Evolutionary conservation across 2,888 invertebrate species (phyloP).

Genomic region (Cheilosia vulpina): DNA sequence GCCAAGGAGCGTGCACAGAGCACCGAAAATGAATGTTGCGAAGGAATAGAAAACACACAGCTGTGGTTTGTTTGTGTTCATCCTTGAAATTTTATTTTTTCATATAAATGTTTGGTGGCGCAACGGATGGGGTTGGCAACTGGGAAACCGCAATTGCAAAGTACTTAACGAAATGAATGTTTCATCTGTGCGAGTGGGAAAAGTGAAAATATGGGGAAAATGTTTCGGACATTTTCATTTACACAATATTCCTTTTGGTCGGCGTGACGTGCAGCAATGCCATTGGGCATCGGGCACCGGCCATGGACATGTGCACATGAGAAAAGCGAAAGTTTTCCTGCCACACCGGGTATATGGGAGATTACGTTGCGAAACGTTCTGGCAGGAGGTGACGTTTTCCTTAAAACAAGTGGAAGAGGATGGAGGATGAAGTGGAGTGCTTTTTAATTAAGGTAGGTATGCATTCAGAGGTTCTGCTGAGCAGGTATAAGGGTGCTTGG

Average conservation of each 20-base stretch:
- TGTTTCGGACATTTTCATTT: constrained; percentile 17
- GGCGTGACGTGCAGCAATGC: background rate
- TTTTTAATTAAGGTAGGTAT: constrained; percentile 3
- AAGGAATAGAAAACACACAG: constrained; percentile 1
- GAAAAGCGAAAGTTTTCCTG: constrained; percentile 16
- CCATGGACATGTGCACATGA: background rate
- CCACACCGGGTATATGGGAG: background rate
- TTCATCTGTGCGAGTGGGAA: constrained; percentile 8
- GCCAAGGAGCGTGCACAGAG: background rate
- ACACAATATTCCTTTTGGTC: background rate
- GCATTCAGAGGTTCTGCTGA: background rate
- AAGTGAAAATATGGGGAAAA: background rate
- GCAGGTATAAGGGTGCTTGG: background rate
- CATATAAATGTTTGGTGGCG: background rate
- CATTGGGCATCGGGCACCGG: no score
- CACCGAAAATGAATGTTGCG: background rate
- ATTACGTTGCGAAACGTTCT: background rate
- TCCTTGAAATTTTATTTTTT: constrained; percentile 2
- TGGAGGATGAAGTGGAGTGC: background rate
- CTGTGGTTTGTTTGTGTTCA: background rate
- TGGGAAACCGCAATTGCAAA: constrained; percentile 30
- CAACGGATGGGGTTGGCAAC: background rate
- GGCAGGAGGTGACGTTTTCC: constrained; percentile 15
- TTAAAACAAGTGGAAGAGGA: background rate
- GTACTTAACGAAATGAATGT: constrained; percentile 45